Evolutionary conservation across 2,888 invertebrate genomes (phyloP), one percentile per base, ranked within the genome.

Genomic region (Epinotia brunnichana): DNA sequence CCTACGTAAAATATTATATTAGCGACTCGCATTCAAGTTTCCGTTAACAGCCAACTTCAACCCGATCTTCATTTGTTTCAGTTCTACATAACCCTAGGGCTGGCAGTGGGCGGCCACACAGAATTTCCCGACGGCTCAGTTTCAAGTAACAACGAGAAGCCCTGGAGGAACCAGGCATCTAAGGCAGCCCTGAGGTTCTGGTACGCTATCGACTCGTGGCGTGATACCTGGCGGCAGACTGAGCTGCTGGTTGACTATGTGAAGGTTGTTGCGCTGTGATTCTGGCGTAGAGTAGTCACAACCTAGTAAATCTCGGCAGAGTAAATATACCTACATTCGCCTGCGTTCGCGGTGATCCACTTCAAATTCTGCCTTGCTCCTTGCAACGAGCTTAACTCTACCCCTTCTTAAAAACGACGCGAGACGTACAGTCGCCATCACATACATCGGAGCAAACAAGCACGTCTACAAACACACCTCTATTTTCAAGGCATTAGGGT

Each of bases 61-160:
- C 11, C 11, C 21, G 13, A 56, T 56, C 0, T 56, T 21, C 54
- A 13, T 54, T 54, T 70, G 51, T 48, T 66, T n/a, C 87, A 96
- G 96, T 96, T 95, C 87, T 94, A 94, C 82, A 82, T 96, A 67
- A 94, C 95, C 10, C 78, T 97, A 61, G 96, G 96, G 0, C 89
- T 96, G 5, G 95, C 95, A 56, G 96, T 95, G 2, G 96, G 96
- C n/a, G 96, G 96, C 19, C 85, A 94, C 35, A 92, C 93, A 0
- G 95, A 95, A 83, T 96, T 96, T 84, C 95, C 94, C 0, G 95
- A 96, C 79, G 87, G 85, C 17, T 84, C 85, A 19, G 82, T 80
- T 70, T 92, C 94, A 41, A 81, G 77, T 1, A 81, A 83, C 11
- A 74, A 80, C 48, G 77, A 83, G 0, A 96, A 96, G 82, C 96